Evolutionary conservation across 2,888 invertebrate species (phyloP).

Genomic region (Chelonus formosanus): DNA sequence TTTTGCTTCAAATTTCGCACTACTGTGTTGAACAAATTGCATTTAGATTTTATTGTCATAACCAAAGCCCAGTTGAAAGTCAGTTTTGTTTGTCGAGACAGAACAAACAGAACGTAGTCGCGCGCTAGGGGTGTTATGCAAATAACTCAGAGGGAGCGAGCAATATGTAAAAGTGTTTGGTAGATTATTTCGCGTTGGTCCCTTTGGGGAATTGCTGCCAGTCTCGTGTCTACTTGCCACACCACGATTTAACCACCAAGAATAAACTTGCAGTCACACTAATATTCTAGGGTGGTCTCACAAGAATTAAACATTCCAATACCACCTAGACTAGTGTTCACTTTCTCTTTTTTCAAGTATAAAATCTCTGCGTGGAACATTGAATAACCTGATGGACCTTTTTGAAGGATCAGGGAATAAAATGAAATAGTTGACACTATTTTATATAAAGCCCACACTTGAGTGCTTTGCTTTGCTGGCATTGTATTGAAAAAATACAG

Average conservation of each 20-base stretch:
- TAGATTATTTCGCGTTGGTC: slow-evolving; percentile 43
- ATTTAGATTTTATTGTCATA: slow-evolving; percentile 41
- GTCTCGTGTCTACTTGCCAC: slow-evolving; percentile 9
- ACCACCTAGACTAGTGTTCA: too few relatives aligned
- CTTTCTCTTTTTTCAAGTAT: too few relatives aligned
- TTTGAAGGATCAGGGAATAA: too few relatives aligned
- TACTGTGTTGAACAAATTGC: slow-evolving; percentile 41
- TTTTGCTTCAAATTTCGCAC: slow-evolving; percentile 39
- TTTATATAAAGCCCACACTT: too few relatives aligned
- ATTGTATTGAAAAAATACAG: neutral
- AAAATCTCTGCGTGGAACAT: too few relatives aligned
- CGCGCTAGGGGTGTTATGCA: slow-evolving; percentile 43
- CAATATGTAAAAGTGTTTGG: slow-evolving; percentile 47
- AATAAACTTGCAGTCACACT: neutral
- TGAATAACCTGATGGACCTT: too few relatives aligned
- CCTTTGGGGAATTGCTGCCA: slow-evolving; percentile 32
- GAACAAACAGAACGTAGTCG: slow-evolving; percentile 10
- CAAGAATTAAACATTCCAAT: too few relatives aligned
- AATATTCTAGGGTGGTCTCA: too few relatives aligned
- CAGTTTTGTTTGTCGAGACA: slow-evolving; percentile 33
- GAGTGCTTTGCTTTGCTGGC: neutral
- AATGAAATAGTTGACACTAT: too few relatives aligned
- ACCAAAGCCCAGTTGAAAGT: slow-evolving; percentile 30
- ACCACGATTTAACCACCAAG: slow-evolving; percentile 26
- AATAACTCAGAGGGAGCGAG: slow-evolving; percentile 37